Evolutionary conservation across 1,140 invertebrate species (phyloP).

Genomic region (Nephila pilipes): DNA sequence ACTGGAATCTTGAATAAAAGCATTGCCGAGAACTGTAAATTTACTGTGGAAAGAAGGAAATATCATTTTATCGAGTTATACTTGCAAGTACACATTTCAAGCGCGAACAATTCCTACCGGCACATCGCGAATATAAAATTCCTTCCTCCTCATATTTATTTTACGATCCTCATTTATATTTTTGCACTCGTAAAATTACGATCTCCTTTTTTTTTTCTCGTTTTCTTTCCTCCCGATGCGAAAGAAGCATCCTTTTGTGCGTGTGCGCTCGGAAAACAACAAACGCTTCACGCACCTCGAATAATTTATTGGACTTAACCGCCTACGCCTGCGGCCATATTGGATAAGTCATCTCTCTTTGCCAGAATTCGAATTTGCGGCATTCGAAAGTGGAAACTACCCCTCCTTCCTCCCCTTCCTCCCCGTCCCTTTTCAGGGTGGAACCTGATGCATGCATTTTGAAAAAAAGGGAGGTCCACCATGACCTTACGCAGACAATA

Average conservation of each 20-base stretch:
- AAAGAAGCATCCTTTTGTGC: background rate
- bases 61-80: too few species aligned
- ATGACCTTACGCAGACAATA: conserved; percentile 13
- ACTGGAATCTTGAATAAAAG: too few species aligned
- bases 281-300: background rate
- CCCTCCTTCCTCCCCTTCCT: background rate
- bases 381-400: background rate
- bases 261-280: background rate
- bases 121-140: too few species aligned
- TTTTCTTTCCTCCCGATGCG: too few species aligned
- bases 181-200: conserved; percentile 4
- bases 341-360: background rate
- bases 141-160: background rate
- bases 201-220: background rate
- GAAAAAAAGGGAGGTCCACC: conserved; percentile 5
- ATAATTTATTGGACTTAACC: background rate
- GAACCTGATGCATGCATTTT: conserved; percentile 52
- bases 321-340: conserved; percentile 1
- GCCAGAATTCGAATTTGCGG: background rate
- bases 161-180: background rate
- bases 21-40: too few species aligned
- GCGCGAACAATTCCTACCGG: too few species aligned
- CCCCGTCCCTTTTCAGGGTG: conserved; percentile 9
- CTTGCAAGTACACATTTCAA: too few species aligned
- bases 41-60: too few species aligned